phyloP scores from a whole-genome alignment of 1,140 invertebrate species.

The Geopemphigus sp. region DNA sequence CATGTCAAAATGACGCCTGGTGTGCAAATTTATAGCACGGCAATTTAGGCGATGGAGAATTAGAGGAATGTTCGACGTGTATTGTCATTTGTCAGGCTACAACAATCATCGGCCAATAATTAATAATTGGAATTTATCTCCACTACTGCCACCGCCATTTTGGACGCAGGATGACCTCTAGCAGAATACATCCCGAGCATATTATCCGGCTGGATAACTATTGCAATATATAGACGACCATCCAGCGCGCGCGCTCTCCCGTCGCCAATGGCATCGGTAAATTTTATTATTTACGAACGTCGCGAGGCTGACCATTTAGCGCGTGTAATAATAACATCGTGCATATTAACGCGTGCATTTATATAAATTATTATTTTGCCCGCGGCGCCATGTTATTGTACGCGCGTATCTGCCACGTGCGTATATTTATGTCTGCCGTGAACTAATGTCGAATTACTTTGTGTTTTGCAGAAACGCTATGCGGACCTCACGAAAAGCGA shows the following conservation, averaged over 20 bases:
- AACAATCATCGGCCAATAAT: conserved; percentile 25
- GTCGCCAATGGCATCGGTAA: neutral
- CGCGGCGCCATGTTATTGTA: too few relatives aligned
- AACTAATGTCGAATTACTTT: neutral
- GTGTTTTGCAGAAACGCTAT: conserved; percentile 66
- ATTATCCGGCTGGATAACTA: neutral
- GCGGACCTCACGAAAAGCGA: conserved; percentile 89
- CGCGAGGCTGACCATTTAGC: too few relatives aligned
- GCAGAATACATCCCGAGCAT: neutral
- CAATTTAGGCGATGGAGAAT: neutral
- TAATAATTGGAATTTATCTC: conserved; percentile 4
- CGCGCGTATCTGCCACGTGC: too few relatives aligned
- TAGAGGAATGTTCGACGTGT: conserved; percentile 12
- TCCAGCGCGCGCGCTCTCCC: neutral
- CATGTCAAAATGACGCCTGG: neutral
- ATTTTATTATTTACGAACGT: neutral
- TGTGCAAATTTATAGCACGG: conserved; percentile 6
- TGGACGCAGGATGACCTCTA: neutral
- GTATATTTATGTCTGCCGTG: too few relatives aligned
- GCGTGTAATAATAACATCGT: neutral
- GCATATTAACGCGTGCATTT: too few relatives aligned
- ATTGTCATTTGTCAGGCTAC: neutral
- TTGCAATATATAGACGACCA: neutral
- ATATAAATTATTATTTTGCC: too few relatives aligned
- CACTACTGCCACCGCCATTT: neutral